Conservation (phyloP, 2,888 invertebrate genomes). For the Lobophora halterata region DNA sequence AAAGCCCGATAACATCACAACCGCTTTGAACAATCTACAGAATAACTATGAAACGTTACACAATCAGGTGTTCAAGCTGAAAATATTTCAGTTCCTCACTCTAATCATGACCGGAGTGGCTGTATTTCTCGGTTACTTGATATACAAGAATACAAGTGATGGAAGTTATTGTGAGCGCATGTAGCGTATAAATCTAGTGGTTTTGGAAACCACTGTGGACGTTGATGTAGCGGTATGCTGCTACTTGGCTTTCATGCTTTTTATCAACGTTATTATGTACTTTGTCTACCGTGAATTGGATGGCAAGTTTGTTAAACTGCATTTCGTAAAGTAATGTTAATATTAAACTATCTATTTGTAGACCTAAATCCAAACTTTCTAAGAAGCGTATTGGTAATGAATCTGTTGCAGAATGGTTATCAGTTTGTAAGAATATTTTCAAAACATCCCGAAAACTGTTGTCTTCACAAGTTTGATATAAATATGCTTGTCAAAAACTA, state of each 20-base stretch:
- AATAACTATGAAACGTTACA: conserved; percentile 55
- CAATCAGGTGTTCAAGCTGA: conserved; percentile 53
- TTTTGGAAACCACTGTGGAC: conserved; percentile 50
- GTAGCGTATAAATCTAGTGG: conserved; percentile 62
- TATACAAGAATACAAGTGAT: conserved; percentile 54
- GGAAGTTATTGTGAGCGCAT: conserved; percentile 60
- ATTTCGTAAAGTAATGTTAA: conserved; percentile 13
- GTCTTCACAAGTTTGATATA: no score
- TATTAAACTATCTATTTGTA: no score
- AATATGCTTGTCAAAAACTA: no score
- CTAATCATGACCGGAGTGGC: conserved; percentile 52
- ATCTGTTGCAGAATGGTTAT: no score
- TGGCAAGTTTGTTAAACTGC: conserved; percentile 36
- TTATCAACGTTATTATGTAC: conserved; percentile 43
- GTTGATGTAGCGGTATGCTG: conserved; percentile 34
- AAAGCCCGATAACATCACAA: conserved; percentile 87
- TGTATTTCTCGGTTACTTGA: conserved; percentile 53
- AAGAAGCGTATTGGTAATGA: no score
- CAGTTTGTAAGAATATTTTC: no score
- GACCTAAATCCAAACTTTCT: no score
- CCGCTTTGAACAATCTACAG: conserved; percentile 79
- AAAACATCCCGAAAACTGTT: no score
- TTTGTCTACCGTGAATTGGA: conserved; percentile 41
- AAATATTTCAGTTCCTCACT: conserved; percentile 57
- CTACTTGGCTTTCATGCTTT: conserved; percentile 37